Evolutionary conservation across 1,140 invertebrate genomes (phyloP).

Genomic region (Drosophila sproati): DNA sequence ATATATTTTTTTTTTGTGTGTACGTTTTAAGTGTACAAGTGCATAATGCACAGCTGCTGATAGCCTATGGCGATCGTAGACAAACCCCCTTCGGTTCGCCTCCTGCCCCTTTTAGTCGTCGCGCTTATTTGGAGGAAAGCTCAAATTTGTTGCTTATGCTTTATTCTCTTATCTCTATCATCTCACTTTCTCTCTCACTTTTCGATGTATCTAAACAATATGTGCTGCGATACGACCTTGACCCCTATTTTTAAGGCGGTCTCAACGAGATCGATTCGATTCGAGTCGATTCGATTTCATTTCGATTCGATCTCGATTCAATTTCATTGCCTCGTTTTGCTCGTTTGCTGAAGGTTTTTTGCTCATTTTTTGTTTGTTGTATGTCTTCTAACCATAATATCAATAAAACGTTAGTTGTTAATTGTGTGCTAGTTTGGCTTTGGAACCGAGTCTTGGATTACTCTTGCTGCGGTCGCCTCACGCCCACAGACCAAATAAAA

Average conservation of each 20-base stretch:
- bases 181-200: slow-evolving; percentile 1
- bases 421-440: slow-evolving; percentile 15
- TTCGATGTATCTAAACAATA: background rate
- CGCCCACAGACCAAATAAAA: background rate
- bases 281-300: slow-evolving; percentile 16
- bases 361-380: slow-evolving; percentile 30
- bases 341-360: slow-evolving; percentile 33
- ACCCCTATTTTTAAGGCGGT: slow-evolving; percentile 12
- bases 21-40: too few species aligned
- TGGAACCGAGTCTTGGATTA: slow-evolving; percentile 30
- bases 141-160: background rate
- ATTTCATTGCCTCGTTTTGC: slow-evolving; percentile 26
- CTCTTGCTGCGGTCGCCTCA: slow-evolving; percentile 26
- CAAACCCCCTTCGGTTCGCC: background rate
- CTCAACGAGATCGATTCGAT: background rate
- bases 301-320: slow-evolving; percentile 29
- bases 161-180: background rate
- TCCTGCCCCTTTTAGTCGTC: background rate
- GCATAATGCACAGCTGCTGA: background rate
- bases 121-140: background rate
- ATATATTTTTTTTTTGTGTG: background rate
- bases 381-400: slow-evolving; percentile 1
- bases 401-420: slow-evolving; percentile 1
- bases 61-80: slow-evolving; percentile 10
- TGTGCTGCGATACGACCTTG: slow-evolving; percentile 30